A percentile compares a stretch with the other conserved stretches of the same genome.
phyloP scores from a whole-genome alignment of 2,888 invertebrate species.

The Parnassius mnemosyne region DNA sequence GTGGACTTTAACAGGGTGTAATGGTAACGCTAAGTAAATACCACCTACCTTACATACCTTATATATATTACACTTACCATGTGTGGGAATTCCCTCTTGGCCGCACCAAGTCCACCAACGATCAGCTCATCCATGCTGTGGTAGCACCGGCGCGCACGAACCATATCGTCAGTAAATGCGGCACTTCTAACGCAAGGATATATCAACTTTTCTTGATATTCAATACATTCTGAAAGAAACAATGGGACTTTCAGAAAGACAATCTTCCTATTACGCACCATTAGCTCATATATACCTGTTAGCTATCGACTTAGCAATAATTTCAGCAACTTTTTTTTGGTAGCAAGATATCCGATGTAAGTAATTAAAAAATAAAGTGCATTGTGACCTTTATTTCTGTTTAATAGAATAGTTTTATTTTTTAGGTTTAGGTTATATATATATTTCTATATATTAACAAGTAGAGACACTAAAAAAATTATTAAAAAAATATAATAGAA shows the following conservation, averaged over 20 bases:
- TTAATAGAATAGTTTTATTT: no score
- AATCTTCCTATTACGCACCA: background rate
- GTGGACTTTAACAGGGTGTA: background rate
- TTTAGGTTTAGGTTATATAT: no score
- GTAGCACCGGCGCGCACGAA: slow-evolving; percentile 40
- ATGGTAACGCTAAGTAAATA: background rate
- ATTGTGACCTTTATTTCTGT: no score
- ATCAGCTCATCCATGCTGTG: slow-evolving; percentile 49
- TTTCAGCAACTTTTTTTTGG: no score
- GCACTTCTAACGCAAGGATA: slow-evolving; percentile 45
- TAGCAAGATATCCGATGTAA: no score
- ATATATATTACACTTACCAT: slow-evolving; percentile 38
- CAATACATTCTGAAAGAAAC: slow-evolving; percentile 37
- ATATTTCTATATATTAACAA: no score
- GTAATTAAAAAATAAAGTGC: no score
- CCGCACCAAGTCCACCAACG: slow-evolving; percentile 44
- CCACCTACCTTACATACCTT: background rate
- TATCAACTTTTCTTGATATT: slow-evolving; percentile 42
- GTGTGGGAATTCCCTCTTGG: slow-evolving; percentile 46
- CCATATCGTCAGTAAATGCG: slow-evolving; percentile 35
- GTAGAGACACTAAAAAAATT: no score
- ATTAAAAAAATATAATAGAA: no score
- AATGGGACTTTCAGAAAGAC: background rate
- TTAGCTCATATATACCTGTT: no score
- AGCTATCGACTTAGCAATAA: no score